Conservation (phyloP, 2,113 vertebrate species). For the Perca fluviatilis region DNA sequence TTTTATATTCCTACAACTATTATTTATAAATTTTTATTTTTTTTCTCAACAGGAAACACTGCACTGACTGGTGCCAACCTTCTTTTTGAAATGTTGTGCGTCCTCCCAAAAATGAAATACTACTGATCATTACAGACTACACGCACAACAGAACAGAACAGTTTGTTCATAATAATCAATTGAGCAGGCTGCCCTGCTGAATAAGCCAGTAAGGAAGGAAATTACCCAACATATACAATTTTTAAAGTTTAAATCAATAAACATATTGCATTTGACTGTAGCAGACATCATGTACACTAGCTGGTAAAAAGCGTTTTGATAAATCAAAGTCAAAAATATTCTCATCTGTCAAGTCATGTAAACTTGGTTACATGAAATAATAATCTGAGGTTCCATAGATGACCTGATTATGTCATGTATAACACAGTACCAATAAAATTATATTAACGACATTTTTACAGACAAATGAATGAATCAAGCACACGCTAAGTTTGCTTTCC, state of each 20-base stretch:
- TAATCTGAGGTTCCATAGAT: too few species aligned
- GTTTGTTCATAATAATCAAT: background rate
- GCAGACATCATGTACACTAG: background rate
- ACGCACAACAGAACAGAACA: background rate
- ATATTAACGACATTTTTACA: background rate
- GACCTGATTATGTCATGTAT: slow-evolving; percentile 17
- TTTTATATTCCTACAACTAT: background rate
- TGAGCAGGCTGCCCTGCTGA: background rate
- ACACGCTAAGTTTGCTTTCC: background rate
- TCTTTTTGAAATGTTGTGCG: slow-evolving; percentile 97
- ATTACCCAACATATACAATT: background rate
- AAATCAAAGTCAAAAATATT: background rate
- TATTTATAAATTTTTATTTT: background rate
- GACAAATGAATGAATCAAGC: background rate
- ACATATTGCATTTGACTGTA: background rate
- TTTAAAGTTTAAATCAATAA: background rate
- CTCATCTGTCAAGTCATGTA: background rate
- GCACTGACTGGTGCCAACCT: slow-evolving; percentile 93
- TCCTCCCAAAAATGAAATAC: slow-evolving; percentile 87
- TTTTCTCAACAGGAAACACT: slow-evolving; percentile 88
- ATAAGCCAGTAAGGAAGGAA: background rate
- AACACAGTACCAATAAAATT: background rate
- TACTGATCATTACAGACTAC: slow-evolving; percentile 64
- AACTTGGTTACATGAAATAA: background rate
- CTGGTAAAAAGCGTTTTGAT: background rate